A percentile compares a stretch with the other conserved stretches of the same genome.
phyloP scores from a whole-genome alignment of 37 sponge, comb jelly and placozoan genomes.

The Halichondria panicea region DNA sequence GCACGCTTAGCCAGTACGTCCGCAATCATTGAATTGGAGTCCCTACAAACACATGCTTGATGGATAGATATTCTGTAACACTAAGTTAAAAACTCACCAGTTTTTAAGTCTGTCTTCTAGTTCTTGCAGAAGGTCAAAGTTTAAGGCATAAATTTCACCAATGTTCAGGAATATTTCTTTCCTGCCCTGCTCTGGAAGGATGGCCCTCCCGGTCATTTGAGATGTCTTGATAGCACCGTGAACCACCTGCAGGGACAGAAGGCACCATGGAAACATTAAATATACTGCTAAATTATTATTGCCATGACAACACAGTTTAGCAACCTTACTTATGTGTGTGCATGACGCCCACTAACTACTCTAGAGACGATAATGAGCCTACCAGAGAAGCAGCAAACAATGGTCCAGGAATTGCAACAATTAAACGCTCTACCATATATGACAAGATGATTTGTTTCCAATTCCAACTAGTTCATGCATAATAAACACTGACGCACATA shows the following conservation, averaged over 20 bases:
- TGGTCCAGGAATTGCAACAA: no score
- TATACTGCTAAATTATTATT: no score
- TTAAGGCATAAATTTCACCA: conserved; percentile 65
- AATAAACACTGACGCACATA: no score
- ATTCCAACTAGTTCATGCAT: no score
- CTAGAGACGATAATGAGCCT: no score
- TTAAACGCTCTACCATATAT: no score
- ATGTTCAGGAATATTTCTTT: conserved; percentile 60
- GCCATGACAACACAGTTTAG: no score
- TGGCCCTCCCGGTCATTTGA: conserved; percentile 23
- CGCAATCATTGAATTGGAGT: conserved; percentile 44
- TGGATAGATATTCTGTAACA: background rate
- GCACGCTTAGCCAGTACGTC: conserved; percentile 56
- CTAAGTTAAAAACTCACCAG: conserved; percentile 28
- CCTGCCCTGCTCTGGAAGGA: conserved; percentile 60
- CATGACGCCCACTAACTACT: no score
- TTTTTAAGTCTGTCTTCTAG: conserved; percentile 56
- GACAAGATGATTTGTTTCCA: no score
- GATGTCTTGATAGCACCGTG: conserved; percentile 61
- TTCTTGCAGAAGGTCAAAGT: conserved; percentile 57
- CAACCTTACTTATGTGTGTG: no score
- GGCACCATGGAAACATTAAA: background rate
- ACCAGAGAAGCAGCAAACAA: no score
- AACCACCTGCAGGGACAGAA: conserved; percentile 16
- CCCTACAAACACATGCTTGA: conserved; percentile 34